A percentile compares a stretch with the other conserved stretches of the same genome.
Evolutionary conservation across 1,140 invertebrate species (phyloP).

Genomic region (Drosophila mauritiana): DNA sequence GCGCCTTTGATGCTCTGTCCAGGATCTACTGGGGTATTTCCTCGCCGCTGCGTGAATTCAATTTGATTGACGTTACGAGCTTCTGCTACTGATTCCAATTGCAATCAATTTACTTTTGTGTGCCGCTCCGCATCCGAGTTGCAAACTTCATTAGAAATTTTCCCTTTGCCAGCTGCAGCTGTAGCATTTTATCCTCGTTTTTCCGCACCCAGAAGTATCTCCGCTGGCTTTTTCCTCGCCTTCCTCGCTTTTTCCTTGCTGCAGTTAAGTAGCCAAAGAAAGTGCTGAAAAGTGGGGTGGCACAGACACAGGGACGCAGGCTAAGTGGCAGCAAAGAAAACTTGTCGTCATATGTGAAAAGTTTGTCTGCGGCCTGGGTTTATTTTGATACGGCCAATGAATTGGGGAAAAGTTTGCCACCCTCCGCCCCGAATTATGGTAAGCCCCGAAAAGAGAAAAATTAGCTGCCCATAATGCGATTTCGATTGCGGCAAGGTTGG

Average conservation of each 20-base stretch:
- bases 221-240: not conserved
- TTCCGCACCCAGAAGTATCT: conserved; percentile 11
- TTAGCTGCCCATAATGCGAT: conserved; percentile 45
- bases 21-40: conserved; percentile 4
- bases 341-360: conserved; percentile 81
- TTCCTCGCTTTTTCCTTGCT: conserved; percentile 19
- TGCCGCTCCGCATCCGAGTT: conserved; percentile 70
- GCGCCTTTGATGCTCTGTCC: conserved; percentile 40
- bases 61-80: conserved; percentile 83
- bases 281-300: conserved; percentile 28
- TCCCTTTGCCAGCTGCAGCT: conserved; percentile 46
- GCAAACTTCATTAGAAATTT: conserved; percentile 83
- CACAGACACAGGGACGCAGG: not conserved
- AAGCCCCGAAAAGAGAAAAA: conserved; percentile 29
- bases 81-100: conserved; percentile 83
- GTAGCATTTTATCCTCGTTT: conserved; percentile 54
- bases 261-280: conserved; percentile 72
- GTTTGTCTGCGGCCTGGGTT: conserved; percentile 72
- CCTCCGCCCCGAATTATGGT: conserved; percentile 52
- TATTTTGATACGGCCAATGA: conserved; percentile 75
- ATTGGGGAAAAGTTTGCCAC: conserved; percentile 59
- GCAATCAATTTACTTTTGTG: conserved; percentile 83
- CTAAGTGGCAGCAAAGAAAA: conserved; percentile 56
- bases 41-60: conserved; percentile 73
- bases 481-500: conserved; percentile 40